Evolutionary conservation across 2,797 vertebrate species (phyloP).

Genomic region (Pangasius krempfi): DNA sequence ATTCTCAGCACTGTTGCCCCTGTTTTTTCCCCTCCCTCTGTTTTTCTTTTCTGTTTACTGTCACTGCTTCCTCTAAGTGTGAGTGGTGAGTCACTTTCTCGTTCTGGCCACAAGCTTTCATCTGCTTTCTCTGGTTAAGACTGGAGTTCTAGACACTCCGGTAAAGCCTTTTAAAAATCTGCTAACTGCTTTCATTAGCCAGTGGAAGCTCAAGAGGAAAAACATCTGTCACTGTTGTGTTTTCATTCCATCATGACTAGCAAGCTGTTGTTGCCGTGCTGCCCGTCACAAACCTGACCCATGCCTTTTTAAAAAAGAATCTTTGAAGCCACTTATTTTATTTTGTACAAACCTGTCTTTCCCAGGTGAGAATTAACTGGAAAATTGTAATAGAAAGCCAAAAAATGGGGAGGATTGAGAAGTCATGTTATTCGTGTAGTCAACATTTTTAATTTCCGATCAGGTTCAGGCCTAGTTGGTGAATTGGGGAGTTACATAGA

Average conservation of each 20-base stretch:
- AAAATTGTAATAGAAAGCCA: neutral
- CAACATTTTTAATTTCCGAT: conserved; percentile 2
- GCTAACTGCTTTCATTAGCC: conserved; percentile 15
- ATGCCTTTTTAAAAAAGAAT: neutral
- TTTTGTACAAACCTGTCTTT: neutral
- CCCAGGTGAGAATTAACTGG: neutral
- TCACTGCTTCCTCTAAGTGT: conserved; percentile 49
- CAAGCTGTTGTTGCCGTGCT: neutral
- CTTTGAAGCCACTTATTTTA: neutral
- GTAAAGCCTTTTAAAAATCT: neutral
- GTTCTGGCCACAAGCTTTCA: conserved; percentile 17
- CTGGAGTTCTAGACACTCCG: neutral
- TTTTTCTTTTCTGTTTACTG: conserved; percentile 49
- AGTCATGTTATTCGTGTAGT: neutral
- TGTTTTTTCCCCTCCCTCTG: conserved; percentile 55
- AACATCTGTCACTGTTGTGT: conserved; percentile 11
- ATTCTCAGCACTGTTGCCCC: conserved; percentile 33
- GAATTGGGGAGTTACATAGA: conserved; percentile 8
- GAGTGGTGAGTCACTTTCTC: conserved; percentile 46
- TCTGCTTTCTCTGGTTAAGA: neutral
- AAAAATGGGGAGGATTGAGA: neutral
- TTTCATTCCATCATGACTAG: neutral
- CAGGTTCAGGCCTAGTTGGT: neutral
- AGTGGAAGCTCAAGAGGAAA: neutral
- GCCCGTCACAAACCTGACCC: neutral